Base-by-base conservation (phyloP, 2,113 vertebrate genomes). In the Ailurus styani region DNA sequence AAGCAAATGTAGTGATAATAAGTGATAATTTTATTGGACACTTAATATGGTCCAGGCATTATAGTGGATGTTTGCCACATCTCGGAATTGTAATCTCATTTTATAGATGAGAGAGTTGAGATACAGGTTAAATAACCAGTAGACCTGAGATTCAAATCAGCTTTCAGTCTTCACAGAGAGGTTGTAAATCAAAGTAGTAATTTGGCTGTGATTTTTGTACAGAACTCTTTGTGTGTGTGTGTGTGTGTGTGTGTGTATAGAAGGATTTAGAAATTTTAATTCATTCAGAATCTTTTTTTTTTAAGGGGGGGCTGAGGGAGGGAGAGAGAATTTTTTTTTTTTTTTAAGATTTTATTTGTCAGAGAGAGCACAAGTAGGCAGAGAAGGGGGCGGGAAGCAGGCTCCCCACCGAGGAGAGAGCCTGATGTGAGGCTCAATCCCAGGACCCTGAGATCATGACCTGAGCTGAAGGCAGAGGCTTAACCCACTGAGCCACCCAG, bases 81-180 rank as follows among this genome's bases (percentile, higher is more conserved):
- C 18, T 27, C 47, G 57, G 45, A 11, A 6, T 83, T 79, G 25
- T 62, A 55, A 50, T 68, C 60, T 86, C 47, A 60, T 75, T 91
- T 93, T 90, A 77, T 17, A 88, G 70, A 42, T 60, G 29, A 91
- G 25, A 37, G 75, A 55, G 11, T 72, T 4, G 45, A 70, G 54
- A 78, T 42, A 79, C 90, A 88, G 72, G 34, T 97, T 91, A 90
- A 91, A 27, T 90, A 94, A 85, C 57, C 54, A 3, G 25, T 87
- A 52, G 52, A 45, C 6, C 55, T 66, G 87, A 87, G 45, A 55
- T 91, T 93, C 57, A 52, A 72, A 47, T 11, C 40, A 66, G 20
- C 70, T 81, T 6, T 55, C 68, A 45, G 70, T 77, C 23, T 82
- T 47, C 60, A 82, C 2, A 54, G 34, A 85, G 29, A 78, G 52